Evolutionary conservation across 2,888 invertebrate species (phyloP), one percentile per base, ranked within the genome.

Genomic region (Lasioglossum malachurum): DNA sequence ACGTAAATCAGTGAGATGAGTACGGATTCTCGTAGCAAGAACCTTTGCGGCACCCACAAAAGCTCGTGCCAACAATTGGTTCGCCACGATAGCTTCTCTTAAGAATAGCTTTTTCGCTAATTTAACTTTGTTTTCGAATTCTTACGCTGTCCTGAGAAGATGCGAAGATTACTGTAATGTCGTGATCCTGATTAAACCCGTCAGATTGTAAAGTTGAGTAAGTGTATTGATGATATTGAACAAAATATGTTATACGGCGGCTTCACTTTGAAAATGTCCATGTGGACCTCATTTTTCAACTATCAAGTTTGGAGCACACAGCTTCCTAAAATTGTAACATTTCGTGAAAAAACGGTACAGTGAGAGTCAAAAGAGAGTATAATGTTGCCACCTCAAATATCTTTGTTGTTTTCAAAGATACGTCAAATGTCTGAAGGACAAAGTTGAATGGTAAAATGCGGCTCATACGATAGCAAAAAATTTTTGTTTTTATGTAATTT

Each of bases 271-370:
- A 44, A 44, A 14, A 14, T 46, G 44, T 46, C 1, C 1, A 41
- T 12, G 38, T 38, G 38, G 38, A 38, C 38, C 38, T 38, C 7
- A 38, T 7, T 38, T 38, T 38, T 38, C 38, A 38, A 38, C 38
- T 38, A 38, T 38, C 38, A 7, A 38, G 7, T 38, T 38, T 0
- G 4, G 4, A 35, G 35, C 35, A 35, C 35, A 35, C 35, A 35
- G 35, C 35, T 35, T 2, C 35, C 35, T 35, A 35, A 35, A 35
- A 35, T 35, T 31, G 31, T 31, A 1, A 31, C 31, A 31, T 31
- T 2, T 2, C 35, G 0, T 35, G 2, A 2, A 35, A 35, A 35
- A 2, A 35, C 0, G 2, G 2, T 2, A 35, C 2, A 35, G 2
- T 35, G 2, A 35, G 2, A 35, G 2, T 2, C 2, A 2, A 35